A percentile compares a stretch with the other conserved stretches of the same genome.
Evolutionary conservation across 2,113 vertebrate genomes (phyloP).

Genomic region (Phasianus colchicus): DNA sequence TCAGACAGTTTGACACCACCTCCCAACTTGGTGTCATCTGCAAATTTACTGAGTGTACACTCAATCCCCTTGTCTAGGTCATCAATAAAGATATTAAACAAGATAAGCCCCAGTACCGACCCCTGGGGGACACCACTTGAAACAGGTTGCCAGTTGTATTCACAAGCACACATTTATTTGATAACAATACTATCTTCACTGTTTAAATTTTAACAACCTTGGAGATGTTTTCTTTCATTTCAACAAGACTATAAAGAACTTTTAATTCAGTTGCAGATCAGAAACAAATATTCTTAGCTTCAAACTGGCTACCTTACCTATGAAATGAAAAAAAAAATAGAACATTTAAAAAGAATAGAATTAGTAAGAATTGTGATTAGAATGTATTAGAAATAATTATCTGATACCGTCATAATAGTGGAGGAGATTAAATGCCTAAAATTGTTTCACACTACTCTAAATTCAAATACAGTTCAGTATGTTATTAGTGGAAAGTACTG

Average conservation of each 20-base stretch:
- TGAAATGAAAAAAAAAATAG: neutral
- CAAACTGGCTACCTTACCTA: neutral
- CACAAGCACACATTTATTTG: neutral
- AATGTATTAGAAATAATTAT: neutral
- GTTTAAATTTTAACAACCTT: neutral
- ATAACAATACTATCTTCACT: neutral
- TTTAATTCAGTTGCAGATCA: neutral
- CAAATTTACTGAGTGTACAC: no score
- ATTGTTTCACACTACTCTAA: neutral
- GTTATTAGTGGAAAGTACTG: neutral
- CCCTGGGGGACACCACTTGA: no score
- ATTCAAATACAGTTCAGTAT: neutral
- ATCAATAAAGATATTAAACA: no score
- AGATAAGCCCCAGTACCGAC: no score
- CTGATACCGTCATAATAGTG: neutral
- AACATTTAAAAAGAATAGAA: neutral
- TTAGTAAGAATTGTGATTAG: neutral
- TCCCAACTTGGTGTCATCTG: no score
- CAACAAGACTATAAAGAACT: neutral
- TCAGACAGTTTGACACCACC: no score
- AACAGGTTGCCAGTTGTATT: neutral
- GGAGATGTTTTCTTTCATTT: neutral
- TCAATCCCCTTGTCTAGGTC: no score
- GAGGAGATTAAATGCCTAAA: neutral
- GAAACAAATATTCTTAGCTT: neutral